phyloP scores from a whole-genome alignment of 2,797 vertebrate genomes.

The Meda fulgida region DNA sequence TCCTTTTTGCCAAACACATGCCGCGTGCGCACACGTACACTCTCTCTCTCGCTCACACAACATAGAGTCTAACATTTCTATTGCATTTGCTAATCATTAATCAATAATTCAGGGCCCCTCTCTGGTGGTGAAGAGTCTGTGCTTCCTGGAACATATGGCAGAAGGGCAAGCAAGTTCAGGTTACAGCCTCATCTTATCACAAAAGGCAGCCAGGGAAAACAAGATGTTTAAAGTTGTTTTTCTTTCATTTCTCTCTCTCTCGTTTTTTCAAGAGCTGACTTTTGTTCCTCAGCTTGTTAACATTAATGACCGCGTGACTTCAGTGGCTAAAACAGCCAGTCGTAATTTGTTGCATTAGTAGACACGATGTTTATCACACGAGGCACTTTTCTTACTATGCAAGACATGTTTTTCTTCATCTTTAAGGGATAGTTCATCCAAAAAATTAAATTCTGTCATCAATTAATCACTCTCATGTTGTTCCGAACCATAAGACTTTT shows the following conservation, averaged over 20 bases:
- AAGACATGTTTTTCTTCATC: background rate
- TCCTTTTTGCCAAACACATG: slow-evolving; percentile 41
- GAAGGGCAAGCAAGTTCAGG: slow-evolving; percentile 72
- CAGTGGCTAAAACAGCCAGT: slow-evolving; percentile 73
- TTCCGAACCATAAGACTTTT: background rate
- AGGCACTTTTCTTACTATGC: slow-evolving; percentile 68
- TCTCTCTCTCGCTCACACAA: slow-evolving; percentile 10
- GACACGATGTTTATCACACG: slow-evolving; percentile 71
- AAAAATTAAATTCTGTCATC: background rate
- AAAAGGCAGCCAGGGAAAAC: slow-evolving; percentile 75
- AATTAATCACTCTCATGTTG: background rate
- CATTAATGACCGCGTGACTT: slow-evolving; percentile 70
- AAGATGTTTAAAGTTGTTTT: slow-evolving; percentile 78
- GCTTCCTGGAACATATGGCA: slow-evolving; percentile 92
- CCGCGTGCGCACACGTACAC: slow-evolving; percentile 62
- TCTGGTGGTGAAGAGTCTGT: slow-evolving; percentile 86
- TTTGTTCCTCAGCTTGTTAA: slow-evolving; percentile 73
- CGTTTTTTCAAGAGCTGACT: slow-evolving; percentile 65
- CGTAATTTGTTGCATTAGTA: slow-evolving; percentile 76
- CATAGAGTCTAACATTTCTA: slow-evolving; percentile 94
- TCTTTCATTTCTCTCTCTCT: slow-evolving; percentile 35
- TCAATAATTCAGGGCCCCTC: slow-evolving; percentile 95
- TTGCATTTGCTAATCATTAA: slow-evolving; percentile 99
- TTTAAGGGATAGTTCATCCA: background rate
- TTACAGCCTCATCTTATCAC: slow-evolving; percentile 80